Evolutionary conservation across 2,888 invertebrate genomes (phyloP).

Genomic region (Trachelus tabidus): DNA sequence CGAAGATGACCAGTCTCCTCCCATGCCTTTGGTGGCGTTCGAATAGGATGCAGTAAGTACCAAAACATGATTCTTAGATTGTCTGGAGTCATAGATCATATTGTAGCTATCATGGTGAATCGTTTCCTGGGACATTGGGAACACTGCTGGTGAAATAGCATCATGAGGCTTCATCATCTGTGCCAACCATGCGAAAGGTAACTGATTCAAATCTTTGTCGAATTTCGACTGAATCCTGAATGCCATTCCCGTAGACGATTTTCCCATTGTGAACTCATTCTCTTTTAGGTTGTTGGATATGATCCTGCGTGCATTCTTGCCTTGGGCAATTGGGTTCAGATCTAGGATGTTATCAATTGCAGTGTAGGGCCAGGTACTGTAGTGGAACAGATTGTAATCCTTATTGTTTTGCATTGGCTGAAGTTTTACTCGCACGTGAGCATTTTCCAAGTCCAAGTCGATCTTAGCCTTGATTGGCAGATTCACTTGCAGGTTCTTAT

Average conservation of each 20-base stretch:
- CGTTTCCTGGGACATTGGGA: slow-evolving; percentile 58
- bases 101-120: slow-evolving; percentile 69
- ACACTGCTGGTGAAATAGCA: slow-evolving; percentile 41
- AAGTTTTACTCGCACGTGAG: slow-evolving; percentile 67
- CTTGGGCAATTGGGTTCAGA: slow-evolving; percentile 68
- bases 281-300: slow-evolving; percentile 51
- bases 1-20: slow-evolving; percentile 4
- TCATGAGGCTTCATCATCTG: slow-evolving; percentile 33
- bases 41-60: slow-evolving; percentile 57
- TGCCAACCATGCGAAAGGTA: neutral
- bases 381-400: slow-evolving; percentile 70
- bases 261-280: slow-evolving; percentile 65
- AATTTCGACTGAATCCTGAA: slow-evolving; percentile 70
- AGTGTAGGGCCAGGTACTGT: slow-evolving; percentile 75
- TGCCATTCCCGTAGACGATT: slow-evolving; percentile 68
- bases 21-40: slow-evolving; percentile 18
- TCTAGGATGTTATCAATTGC: slow-evolving; percentile 70
- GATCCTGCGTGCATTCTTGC: slow-evolving; percentile 61
- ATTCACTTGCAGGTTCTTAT: slow-evolving; percentile 71
- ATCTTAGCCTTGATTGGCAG: slow-evolving; percentile 69
- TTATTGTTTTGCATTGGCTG: slow-evolving; percentile 68
- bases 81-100: slow-evolving; percentile 67
- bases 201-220: slow-evolving; percentile 65
- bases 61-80: slow-evolving; percentile 67
- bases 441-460: slow-evolving; percentile 67